Evolutionary conservation across 2,113 vertebrate species (phyloP), one percentile per base, ranked within the genome.

Genomic region (Atlantisia rogersi): DNA sequence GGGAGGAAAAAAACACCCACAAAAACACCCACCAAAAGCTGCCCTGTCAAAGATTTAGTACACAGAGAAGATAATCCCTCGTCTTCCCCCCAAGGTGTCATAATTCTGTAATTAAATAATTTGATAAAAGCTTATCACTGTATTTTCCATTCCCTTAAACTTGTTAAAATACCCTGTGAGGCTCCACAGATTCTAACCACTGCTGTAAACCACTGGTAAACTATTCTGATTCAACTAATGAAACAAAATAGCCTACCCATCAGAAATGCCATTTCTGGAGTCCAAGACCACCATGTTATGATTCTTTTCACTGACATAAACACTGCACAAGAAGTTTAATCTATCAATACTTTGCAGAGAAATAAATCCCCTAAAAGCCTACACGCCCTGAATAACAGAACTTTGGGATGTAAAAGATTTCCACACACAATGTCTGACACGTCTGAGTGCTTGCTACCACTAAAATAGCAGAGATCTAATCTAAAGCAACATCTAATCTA

Each of bases 391-490:
- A 77, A n/a, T 44, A 65, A 31, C 10, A 69, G 50, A 44, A 50
- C 14, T 79, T 85, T 5, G 3, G 11, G 26, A 67, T 40, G 40
- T 59, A 52, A 56, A 86, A 79, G 2, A 68, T 31, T 85, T 79
- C 44, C 44, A 52, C 7, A 37, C 1, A 7, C 7, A 63, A 28
- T 0, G 1, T 22, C 46, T 59, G n/a, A 52, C 14, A 1, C 26
- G 25, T 21, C 46, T 37, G 31, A 89, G 82, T 21, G 74, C 12
- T 29, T 52, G 24, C 32, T 39, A 80, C 24, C 60, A 63, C 28
- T n/a, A 9, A 70, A 63, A 39, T 50, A 78, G 12, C 25, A 78
- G 40, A 55, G 4, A 70, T 10, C 12, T 50, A 32, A 84, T 29
- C 7, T 82, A 71, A 82, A 13, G n/a, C 12, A 67, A 21, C 42